Conservation (phyloP, 2,797 vertebrate species). For the Acrossocheilus fasciatus region DNA sequence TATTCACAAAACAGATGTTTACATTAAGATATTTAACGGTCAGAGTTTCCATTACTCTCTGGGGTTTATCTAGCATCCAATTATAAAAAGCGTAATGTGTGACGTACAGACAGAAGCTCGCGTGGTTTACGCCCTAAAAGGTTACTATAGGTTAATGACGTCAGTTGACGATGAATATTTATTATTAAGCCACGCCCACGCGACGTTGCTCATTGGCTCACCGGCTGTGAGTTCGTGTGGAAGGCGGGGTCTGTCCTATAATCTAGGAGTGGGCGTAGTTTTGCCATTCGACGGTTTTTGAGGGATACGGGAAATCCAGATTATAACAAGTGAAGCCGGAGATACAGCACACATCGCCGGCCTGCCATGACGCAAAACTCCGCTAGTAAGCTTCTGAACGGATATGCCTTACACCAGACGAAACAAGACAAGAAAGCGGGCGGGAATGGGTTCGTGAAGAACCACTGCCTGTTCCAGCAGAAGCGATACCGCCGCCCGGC, state of each 20-base stretch:
- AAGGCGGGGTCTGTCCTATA: slow-evolving; percentile 69
- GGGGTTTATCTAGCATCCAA: not conserved
- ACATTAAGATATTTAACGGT: not conserved
- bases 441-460: slow-evolving; percentile 81
- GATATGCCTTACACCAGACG: slow-evolving; percentile 70
- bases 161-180: not conserved
- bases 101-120: not conserved
- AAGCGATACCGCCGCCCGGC: slow-evolving; percentile 72
- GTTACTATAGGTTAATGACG: slow-evolving; percentile 67
- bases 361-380: slow-evolving; percentile 77
- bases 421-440: slow-evolving; percentile 67
- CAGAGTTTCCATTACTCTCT: slow-evolving; percentile 29
- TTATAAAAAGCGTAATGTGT: not conserved
- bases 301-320: slow-evolving; percentile 63
- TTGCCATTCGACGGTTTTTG: slow-evolving; percentile 31
- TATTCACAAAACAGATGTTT: not conserved
- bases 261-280: slow-evolving; percentile 69
- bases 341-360: slow-evolving; percentile 1
- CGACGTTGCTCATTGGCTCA: slow-evolving; percentile 47
- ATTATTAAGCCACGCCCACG: slow-evolving; percentile 15
- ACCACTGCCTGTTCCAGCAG: slow-evolving; percentile 70
- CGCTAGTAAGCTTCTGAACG: slow-evolving; percentile 74
- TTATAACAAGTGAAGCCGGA: slow-evolving; percentile 57
- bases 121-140: slow-evolving; percentile 56
- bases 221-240: slow-evolving; percentile 51